Percentiles rank a stretch among this genome's conserved stretches.
These are phyloP conservation scores for Sminthurides aquaticus DNA, from an alignment of 2,888 invertebrate genomes.

Conservation along the genomic window DNA sequence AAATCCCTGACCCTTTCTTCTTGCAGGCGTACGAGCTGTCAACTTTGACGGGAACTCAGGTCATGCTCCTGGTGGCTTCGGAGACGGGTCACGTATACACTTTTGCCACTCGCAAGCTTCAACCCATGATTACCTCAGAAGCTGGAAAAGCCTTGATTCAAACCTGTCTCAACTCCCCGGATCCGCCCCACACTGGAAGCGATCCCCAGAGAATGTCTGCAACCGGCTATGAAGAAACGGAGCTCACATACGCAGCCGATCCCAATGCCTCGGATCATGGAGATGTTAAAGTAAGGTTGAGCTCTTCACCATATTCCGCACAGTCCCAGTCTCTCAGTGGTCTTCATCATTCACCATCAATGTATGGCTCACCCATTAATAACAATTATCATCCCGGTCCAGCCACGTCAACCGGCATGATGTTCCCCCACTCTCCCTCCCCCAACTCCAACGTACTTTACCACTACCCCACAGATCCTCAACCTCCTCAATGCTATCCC, in stretches of 20 bases:
- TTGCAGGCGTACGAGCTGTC: slow-evolving; percentile 96
- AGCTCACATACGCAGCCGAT: slow-evolving; percentile 70
- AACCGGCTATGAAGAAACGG: slow-evolving; percentile 96
- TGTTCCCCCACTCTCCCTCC: slow-evolving; percentile 43
- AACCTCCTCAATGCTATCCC: slow-evolving; percentile 43
- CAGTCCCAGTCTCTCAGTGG: slow-evolving; percentile 35
- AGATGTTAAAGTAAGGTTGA: slow-evolving; percentile 43
- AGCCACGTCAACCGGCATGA: slow-evolving; percentile 38
- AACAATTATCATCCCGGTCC: slow-evolving; percentile 43
- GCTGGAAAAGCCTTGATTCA: slow-evolving; percentile 84
- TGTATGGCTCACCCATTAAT: slow-evolving; percentile 43
- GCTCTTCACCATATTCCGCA: slow-evolving; percentile 42
- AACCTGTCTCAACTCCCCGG: slow-evolving; percentile 95
- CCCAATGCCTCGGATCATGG: slow-evolving; percentile 43
- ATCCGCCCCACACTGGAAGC: slow-evolving; percentile 60
- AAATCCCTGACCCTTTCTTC: background rate
- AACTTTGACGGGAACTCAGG: slow-evolving; percentile 97
- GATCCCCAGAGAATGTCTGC: slow-evolving; percentile 93
- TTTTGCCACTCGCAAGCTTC: slow-evolving; percentile 95
- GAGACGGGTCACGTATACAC: slow-evolving; percentile 99
- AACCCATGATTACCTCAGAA: slow-evolving; percentile 97
- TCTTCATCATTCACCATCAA: slow-evolving; percentile 42
- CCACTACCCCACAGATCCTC: slow-evolving; percentile 43
- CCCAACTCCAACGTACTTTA: slow-evolving; percentile 43
- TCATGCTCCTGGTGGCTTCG: slow-evolving; percentile 97